phyloP scores from a whole-genome alignment of 2,888 invertebrate species.

The Cylloceria caligata region DNA sequence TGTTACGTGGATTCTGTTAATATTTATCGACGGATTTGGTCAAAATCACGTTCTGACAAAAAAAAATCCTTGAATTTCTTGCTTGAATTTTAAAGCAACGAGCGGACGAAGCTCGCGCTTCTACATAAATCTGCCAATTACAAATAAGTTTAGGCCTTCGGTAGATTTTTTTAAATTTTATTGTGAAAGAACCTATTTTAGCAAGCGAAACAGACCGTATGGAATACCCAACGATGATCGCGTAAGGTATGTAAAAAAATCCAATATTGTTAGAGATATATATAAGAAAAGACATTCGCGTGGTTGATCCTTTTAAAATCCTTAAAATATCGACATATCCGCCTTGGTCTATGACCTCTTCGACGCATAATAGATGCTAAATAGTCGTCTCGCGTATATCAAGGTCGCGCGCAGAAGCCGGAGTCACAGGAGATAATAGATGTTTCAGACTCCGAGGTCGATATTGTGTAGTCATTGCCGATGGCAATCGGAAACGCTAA shows the following conservation, averaged over 20 bases:
- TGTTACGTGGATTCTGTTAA: no score
- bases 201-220: not conserved
- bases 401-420: not conserved
- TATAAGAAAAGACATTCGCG: not conserved
- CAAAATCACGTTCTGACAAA: no score
- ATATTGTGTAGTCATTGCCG: not conserved
- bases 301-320: not conserved
- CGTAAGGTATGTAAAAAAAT: not conserved
- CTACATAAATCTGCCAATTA: no score
- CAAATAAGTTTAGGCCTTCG: not conserved
- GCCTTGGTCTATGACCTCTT: slow-evolving; percentile 3
- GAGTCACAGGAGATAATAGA: not conserved
- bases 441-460: not conserved
- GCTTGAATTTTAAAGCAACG: no score
- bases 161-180: not conserved
- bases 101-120: no score
- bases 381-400: not conserved
- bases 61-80: no score
- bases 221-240: not conserved
- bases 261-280: not conserved
- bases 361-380: not conserved
- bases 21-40: no score
- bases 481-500: not conserved
- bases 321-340: not conserved
- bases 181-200: not conserved